Conservation (phyloP, 2,113 vertebrate species). For the Cololabis saira region DNA sequence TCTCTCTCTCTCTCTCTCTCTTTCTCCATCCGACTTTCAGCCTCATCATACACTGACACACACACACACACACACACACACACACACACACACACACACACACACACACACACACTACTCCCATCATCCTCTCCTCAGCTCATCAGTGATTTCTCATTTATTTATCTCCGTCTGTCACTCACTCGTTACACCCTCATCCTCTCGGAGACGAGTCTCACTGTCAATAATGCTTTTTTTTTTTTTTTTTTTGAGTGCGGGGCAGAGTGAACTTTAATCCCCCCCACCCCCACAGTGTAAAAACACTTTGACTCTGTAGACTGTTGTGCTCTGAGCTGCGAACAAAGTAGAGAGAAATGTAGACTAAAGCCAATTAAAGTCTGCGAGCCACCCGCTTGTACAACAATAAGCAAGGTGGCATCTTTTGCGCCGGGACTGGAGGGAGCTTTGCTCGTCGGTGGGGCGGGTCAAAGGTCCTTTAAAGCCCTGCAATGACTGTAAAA, state of each 20-base stretch:
- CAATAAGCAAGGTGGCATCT: conserved; percentile 2
- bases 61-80: not conserved
- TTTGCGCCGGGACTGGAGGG: not conserved
- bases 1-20: fast-evolving
- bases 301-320: conserved; percentile 66
- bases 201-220: conserved; percentile 26
- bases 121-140: conserved; percentile 11
- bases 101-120: not conserved
- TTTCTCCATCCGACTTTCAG: not conserved
- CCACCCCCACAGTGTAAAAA: conserved; percentile 44
- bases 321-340: conserved; percentile 70
- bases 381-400: conserved; percentile 11
- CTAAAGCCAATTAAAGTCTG: not conserved
- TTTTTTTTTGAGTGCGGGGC: conserved; percentile 18
- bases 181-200: conserved; percentile 20
- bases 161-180: conserved; percentile 27
- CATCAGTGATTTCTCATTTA: conserved; percentile 26
- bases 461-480: not conserved
- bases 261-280: conserved; percentile 21
- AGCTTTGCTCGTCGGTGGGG: conserved; percentile 8
- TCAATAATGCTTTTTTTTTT: conserved; percentile 25
- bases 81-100: not conserved
- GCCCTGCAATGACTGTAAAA: conserved; percentile 36
- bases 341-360: conserved; percentile 30
- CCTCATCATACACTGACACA: conserved; percentile 20